Evolutionary conservation across 1,140 invertebrate genomes (phyloP).

Genomic region (Drosophila varians): DNA sequence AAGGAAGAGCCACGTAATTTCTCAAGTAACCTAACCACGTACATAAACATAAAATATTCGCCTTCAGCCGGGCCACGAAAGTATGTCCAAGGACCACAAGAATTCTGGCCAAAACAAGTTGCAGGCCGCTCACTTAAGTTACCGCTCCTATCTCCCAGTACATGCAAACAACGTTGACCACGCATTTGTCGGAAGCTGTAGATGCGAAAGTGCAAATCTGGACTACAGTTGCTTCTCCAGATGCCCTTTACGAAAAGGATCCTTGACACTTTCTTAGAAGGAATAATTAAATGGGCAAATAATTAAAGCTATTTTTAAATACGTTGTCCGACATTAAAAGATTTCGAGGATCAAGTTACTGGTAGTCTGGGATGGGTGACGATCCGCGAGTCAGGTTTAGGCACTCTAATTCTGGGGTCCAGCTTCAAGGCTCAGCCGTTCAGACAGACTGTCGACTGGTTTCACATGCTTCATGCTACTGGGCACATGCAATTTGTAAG

Average conservation of each 20-base stretch:
- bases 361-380: slow-evolving; percentile 8
- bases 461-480: slow-evolving; percentile 64
- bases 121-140: slow-evolving; percentile 76
- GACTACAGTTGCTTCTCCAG: background rate
- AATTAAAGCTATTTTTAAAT: too few relatives aligned
- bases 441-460: too few relatives aligned
- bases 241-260: background rate
- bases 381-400: too few relatives aligned
- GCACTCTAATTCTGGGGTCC: too few relatives aligned
- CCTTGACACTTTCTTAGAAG: background rate
- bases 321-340: too few relatives aligned
- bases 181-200: slow-evolving; percentile 65
- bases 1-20: slow-evolving; percentile 66
- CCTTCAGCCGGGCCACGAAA: slow-evolving; percentile 41
- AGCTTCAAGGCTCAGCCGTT: too few relatives aligned
- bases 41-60: slow-evolving; percentile 81
- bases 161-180: slow-evolving; percentile 74
- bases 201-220: background rate
- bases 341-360: too few relatives aligned
- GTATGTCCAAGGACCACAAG: slow-evolving; percentile 73
- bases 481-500: slow-evolving; percentile 78
- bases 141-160: slow-evolving; percentile 26
- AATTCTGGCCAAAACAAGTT: slow-evolving; percentile 65
- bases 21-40: slow-evolving; percentile 80
- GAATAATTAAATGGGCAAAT: too few relatives aligned